Conservation (phyloP, 2,888 invertebrate species). For the Pammene fasciana region DNA sequence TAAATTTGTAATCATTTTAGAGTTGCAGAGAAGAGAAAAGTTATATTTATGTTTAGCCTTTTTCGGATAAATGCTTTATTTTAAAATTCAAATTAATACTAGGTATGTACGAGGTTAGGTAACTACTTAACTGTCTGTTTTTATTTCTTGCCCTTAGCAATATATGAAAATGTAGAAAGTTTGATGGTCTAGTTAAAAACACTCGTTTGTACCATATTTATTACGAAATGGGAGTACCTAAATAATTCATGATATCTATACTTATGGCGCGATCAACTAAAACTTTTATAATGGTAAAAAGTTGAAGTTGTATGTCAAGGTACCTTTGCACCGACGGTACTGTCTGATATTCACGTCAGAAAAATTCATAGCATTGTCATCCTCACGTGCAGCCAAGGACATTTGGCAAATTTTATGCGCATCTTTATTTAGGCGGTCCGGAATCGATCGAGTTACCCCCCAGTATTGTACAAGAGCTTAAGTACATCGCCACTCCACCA, state of each 20-base stretch:
- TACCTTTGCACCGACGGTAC: not conserved
- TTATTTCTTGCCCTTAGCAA: too few relatives aligned
- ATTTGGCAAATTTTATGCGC: conserved; percentile 73
- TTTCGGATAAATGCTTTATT: too few relatives aligned
- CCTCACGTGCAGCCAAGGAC: conserved; percentile 60
- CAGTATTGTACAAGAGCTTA: conserved; percentile 11
- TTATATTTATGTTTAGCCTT: too few relatives aligned
- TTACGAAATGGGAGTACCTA: too few relatives aligned
- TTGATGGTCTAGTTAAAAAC: not conserved
- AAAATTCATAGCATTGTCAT: conserved; percentile 57
- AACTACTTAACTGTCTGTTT: too few relatives aligned
- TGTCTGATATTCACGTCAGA: conserved; percentile 49
- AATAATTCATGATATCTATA: too few relatives aligned
- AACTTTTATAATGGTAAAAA: conserved; percentile 14
- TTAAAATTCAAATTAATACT: too few relatives aligned
- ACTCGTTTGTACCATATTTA: not conserved
- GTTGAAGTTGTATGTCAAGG: conserved; percentile 15
- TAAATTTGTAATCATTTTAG: too few relatives aligned
- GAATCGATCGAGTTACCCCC: conserved; percentile 66
- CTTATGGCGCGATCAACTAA: conserved; percentile 12
- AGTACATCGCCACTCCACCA: conserved; percentile 11
- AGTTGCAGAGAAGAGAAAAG: too few relatives aligned
- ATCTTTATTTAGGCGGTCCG: conserved; percentile 70
- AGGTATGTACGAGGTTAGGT: too few relatives aligned
- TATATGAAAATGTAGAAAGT: too few relatives aligned